Percentiles rank a stretch among this genome's conserved stretches.
Evolutionary conservation across 2,797 vertebrate genomes (phyloP).

Genomic region (Picus viridis): DNA sequence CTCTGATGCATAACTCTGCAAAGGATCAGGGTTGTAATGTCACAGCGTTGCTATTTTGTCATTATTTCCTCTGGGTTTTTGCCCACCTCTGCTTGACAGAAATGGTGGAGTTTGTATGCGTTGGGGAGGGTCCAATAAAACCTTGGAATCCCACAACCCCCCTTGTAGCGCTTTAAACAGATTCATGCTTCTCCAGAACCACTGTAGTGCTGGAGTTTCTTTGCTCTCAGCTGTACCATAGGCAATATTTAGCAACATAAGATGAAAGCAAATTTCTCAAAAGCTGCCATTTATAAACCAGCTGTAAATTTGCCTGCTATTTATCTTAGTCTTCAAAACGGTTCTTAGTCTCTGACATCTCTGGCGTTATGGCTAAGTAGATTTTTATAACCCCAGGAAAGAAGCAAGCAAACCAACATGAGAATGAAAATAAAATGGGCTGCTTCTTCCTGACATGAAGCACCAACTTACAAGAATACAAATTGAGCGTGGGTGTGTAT

Average conservation of each 20-base stretch:
- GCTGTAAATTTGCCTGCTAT: background rate
- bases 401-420: background rate
- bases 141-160: background rate
- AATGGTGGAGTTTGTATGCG: background rate
- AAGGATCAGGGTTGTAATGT: background rate
- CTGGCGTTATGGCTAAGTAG: background rate
- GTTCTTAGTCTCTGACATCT: background rate
- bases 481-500: slow-evolving; percentile 22
- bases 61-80: slow-evolving; percentile 4
- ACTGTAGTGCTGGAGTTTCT: background rate
- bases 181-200: background rate
- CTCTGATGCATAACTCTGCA: background rate
- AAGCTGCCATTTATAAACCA: background rate
- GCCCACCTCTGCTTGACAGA: background rate
- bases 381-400: slow-evolving; percentile 20
- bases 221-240: background rate
- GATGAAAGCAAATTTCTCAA: background rate
- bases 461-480: slow-evolving; percentile 37
- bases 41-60: background rate
- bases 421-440: background rate
- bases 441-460: slow-evolving; percentile 38
- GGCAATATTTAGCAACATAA: background rate
- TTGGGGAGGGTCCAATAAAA: background rate
- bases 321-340: slow-evolving; percentile 23
- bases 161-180: background rate